Evolutionary conservation across 2,888 invertebrate species (phyloP).

Genomic region (Aphodius granarius): DNA sequence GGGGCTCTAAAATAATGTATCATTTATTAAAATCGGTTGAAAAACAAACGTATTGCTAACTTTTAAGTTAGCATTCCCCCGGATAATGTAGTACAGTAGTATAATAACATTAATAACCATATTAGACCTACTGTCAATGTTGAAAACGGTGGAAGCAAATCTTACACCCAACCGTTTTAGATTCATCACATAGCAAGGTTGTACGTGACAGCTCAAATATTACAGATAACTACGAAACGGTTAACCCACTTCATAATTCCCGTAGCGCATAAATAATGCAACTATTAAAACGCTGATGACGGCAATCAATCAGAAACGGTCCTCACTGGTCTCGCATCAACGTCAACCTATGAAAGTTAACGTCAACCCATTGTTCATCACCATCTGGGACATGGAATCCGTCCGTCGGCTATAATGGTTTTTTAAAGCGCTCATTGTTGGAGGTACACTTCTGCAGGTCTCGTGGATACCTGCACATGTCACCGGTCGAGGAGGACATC

Average conservation of each 20-base stretch:
- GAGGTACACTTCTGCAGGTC: constrained; percentile 39
- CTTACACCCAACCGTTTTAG: no score
- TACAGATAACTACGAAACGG: not conserved
- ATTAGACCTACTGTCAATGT: no score
- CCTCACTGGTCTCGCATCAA: not conserved
- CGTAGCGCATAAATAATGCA: not conserved
- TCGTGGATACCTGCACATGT: constrained; percentile 48
- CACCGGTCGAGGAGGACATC: constrained; percentile 43
- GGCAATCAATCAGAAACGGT: not conserved
- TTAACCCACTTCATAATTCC: not conserved
- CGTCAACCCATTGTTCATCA: not conserved
- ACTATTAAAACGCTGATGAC: not conserved
- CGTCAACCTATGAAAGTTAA: not conserved
- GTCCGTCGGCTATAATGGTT: constrained; percentile 34
- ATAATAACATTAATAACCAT: no score
- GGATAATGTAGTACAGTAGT: no score
- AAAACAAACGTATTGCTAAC: no score
- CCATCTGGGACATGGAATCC: not conserved
- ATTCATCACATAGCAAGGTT: not conserved
- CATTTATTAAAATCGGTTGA: no score
- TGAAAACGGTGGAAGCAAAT: no score
- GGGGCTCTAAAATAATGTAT: no score
- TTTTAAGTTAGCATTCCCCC: no score
- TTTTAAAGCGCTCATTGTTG: constrained; percentile 48
- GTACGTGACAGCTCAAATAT: not conserved